Evolutionary conservation across 2,888 invertebrate genomes (phyloP), one percentile per base, ranked within the genome.

Genomic region (Drosophila neotestacea): DNA sequence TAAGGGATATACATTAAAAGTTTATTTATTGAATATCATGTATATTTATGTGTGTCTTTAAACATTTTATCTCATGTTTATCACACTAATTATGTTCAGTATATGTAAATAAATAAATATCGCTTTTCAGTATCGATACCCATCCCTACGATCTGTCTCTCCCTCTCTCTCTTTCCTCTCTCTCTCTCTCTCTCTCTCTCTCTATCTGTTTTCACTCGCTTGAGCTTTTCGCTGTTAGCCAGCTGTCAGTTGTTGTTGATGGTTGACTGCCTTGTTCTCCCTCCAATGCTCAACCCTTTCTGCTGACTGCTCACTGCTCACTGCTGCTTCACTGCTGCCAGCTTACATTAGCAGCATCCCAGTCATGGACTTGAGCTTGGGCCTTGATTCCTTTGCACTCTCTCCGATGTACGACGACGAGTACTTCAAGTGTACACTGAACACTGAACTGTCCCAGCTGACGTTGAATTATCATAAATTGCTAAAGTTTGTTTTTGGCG

Each of bases 381-480:
- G 56, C 70, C 70, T 51, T 59, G 76, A 75, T 76, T 58, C 60
- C 66, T 58, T 34, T 56, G 58, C 73, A 58, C 50, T 61, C 56
- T 22, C 39, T 47, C 46, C 50, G 47, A 54, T 67, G 39, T 28
- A 28, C 44, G 54, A 28, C 44, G 54, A 38, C 36, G 62, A 70
- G 75, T 71, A 76, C 76, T 76, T 71, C 56, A 63, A 67, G 72
- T 75, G 71, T 68, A 69, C 58, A 73, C 72, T 74, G 81, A 71
- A 79, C 81, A 77, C 82, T 81, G 86, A 90, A 88, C 89, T 89
- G 88, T 90, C 90, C 85, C 90, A 90, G 90, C 90, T 90, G 90
- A 90, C 90, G 90, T 90, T 84, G 89, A 90, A 90, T 90, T 90
- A 90, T 89, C 90, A 90, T 90, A 90, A 90, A 90, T 90, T 90